Conservation (phyloP, 2,113 vertebrate species). For the Phasianus colchicus region DNA sequence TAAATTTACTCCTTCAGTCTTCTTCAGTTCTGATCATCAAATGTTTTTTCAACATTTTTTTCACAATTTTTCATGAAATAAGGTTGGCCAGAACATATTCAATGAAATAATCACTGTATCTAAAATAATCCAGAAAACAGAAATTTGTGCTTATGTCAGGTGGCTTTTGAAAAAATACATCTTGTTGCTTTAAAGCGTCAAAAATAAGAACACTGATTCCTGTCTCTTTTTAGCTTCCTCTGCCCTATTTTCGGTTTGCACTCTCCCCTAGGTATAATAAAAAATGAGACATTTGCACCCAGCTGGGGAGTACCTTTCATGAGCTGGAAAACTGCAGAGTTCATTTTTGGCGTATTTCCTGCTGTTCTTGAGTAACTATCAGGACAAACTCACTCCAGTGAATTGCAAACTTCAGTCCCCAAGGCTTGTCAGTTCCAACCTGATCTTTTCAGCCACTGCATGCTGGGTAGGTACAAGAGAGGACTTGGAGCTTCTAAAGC, state of each 20-base stretch:
- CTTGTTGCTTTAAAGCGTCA: constrained; percentile 13
- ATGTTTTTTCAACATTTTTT: neutral
- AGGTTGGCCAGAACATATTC: neutral
- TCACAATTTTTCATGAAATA: neutral
- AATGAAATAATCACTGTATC: neutral
- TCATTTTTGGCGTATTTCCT: constrained; percentile 29
- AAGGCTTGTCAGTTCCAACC: neutral
- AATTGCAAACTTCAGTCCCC: constrained; percentile 50
- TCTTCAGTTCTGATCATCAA: neutral
- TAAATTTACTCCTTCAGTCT: neutral
- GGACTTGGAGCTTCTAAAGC: neutral
- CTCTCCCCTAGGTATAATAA: constrained; percentile 32
- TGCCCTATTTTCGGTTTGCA: constrained; percentile 59
- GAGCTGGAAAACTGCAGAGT: constrained; percentile 46
- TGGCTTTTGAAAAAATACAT: constrained; percentile 9
- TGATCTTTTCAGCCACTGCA: neutral
- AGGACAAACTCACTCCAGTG: constrained; percentile 32
- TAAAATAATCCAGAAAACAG: neutral
- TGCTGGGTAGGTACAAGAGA: neutral
- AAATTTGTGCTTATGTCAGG: neutral
- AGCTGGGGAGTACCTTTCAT: constrained; percentile 57
- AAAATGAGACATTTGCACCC: constrained; percentile 61
- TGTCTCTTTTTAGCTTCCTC: neutral
- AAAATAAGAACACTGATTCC: constrained; percentile 9
- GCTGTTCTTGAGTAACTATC: constrained; percentile 58